Base-by-base conservation (phyloP, 2,888 invertebrate species). In the Drosophila niveifrons region DNA sequence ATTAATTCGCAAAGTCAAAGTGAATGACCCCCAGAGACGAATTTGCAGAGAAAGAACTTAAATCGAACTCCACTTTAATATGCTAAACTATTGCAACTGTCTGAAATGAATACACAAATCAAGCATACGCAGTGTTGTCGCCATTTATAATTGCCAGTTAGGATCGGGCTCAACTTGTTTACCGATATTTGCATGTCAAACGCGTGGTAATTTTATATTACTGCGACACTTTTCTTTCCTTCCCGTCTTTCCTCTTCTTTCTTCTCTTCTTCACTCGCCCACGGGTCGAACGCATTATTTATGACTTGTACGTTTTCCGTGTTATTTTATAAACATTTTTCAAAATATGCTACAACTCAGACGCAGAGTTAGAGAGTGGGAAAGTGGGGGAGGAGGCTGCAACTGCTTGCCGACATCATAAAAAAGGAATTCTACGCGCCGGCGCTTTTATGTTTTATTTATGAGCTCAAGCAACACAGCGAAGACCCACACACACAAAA, bases 311-410 rank as follows among this genome's bases (percentile, higher is more conserved):
- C 84, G 82, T 78, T 85, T 78, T 81, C 74, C 79, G 80, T 85
- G 85, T 81, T 82, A 84, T 85, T 85, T 85, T 88, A 81, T 89
- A 88, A 85, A 89, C 89, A 88, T 85, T 89, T 85, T 88, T 74
- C 75, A 81, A 81, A 85, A 79, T 89, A 81, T 89, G 84, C 75
- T 87, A 63, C 56, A 57, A 65, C 51, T 44, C 69, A 41, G 48
- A 18, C 52, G 7, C 2, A 15, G 13, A 47, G 34, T 4, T n/a
- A 13, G 3, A 2, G 28, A 46, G 44, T 1, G 15, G 1, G 15
- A 17, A 15, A 0, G n/a, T 7, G 2, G 17, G 7, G 23, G 23
- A 28, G 65, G 72, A 68, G 72, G 62, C 74, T 66, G 74, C 82
- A 71, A 82, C 86, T 71, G 79, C 76, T 80, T 80, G 76, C 63